Base-by-base conservation (phyloP, 1,140 invertebrate species). In the Zaprionus ornatus region DNA sequence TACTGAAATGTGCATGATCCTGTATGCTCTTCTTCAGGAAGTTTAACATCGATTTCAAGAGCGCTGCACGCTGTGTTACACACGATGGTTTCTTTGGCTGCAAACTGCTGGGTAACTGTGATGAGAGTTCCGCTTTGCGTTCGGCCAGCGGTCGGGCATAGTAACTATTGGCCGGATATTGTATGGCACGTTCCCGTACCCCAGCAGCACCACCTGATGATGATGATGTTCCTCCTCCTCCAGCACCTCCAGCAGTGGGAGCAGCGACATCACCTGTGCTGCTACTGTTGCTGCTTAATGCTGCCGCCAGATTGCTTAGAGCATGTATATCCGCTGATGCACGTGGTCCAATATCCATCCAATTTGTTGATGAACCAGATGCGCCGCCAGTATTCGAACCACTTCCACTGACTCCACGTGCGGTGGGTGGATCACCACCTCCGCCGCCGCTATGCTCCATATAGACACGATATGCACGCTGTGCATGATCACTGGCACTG, bases 1-100 rank as follows among this genome's bases (percentile, higher is more conserved):
- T 97, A 78, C 98, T 97, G 0, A 96, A 95, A 92, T 98, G 97
- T 0, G 96, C 94, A 4, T 96, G 94, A 92, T 96, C 96, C 92
- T 96, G 95, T 77, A 97, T 96, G 10, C 96, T 97, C 93, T 98
- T 98, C 91, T 98, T 98, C 37, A 98, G 85, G 83, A 98, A 98
- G 88, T 98, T 98, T 6, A 98, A 92, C 96, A 98, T 97, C 0
- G 97, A 98, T 91, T 98, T 98, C 0, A 98, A 92, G 3, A 98
- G 93, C 6, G 97, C 97, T 1, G 97, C 97, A 74, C 97, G 93
- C 92, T 98, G 97, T 1, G 97, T 96, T 57, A 98, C 94, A 92
- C 97, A 98, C 19, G 90, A 87, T 4, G 91, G 76, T 32, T 91
- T 91, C 79, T 91, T 91, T 23, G 81, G 87, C 59, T 87, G 87